A percentile compares a stretch with the other conserved stretches of the same genome.
Conservation (phyloP, 2,113 vertebrate genomes). For the Siniperca knerii region DNA sequence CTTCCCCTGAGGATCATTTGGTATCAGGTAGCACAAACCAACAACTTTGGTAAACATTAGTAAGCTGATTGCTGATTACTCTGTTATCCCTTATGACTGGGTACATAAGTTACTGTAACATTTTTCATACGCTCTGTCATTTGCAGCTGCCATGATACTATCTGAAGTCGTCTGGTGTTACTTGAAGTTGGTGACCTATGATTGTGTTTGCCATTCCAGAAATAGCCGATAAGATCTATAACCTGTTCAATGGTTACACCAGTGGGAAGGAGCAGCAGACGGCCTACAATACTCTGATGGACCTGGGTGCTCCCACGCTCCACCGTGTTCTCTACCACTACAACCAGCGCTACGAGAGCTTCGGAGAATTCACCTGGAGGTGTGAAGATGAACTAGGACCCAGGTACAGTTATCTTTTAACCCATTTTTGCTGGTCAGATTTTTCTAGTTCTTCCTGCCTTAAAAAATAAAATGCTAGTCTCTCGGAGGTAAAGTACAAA, state of each 20-base stretch:
- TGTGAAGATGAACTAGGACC: conserved; percentile 98
- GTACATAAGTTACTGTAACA: not conserved
- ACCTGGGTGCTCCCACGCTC: conserved; percentile 93
- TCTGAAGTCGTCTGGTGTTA: not conserved
- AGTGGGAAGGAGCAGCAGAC: conserved; percentile 99
- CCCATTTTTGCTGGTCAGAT: too few species aligned
- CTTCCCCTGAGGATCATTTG: conserved; percentile 9
- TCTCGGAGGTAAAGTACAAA: not conserved
- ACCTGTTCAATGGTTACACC: conserved; percentile 98
- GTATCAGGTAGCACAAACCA: conserved; percentile 9
- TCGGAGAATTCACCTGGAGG: conserved; percentile 98
- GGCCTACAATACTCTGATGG: conserved; percentile 97
- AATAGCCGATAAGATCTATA: conserved; percentile 99
- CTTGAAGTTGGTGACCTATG: not conserved
- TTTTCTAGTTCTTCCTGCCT: not conserved
- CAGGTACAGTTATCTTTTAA: conserved; percentile 84
- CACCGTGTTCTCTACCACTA: conserved; percentile 98
- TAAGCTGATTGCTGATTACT: too few species aligned
- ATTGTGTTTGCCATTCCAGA: conserved; percentile 81
- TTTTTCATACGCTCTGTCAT: not conserved
- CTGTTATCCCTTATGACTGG: too few species aligned
- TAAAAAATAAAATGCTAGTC: not conserved
- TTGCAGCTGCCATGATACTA: not conserved
- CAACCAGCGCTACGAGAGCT: conserved; percentile 98
- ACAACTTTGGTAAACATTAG: not conserved